phyloP scores from a whole-genome alignment of 2,113 vertebrate genomes.

The Scolopax mira region DNA sequence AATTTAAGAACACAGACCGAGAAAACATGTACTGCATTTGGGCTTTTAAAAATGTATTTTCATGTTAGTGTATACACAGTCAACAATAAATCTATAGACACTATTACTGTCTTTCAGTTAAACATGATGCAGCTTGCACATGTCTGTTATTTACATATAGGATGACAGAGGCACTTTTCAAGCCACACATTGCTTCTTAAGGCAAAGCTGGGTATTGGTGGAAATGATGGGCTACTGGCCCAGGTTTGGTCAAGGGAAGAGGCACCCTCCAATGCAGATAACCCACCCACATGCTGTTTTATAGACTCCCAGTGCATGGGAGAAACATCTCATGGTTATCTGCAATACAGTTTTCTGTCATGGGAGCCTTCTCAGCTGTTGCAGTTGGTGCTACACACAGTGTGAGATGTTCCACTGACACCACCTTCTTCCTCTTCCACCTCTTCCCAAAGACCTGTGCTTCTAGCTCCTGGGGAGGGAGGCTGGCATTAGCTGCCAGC shows the following conservation, averaged over 20 bases:
- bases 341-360: not conserved
- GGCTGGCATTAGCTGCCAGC: not conserved
- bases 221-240: not conserved
- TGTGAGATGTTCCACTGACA: not conserved
- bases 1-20: constrained; percentile 20
- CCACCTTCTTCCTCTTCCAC: not conserved
- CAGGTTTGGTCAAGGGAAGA: not conserved
- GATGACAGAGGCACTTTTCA: not conserved
- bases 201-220: not conserved
- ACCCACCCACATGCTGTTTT: not conserved
- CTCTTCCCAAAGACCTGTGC: not conserved
- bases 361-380: not conserved
- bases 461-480: not conserved
- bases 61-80: constrained; percentile 10
- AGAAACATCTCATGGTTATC: not conserved
- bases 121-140: not conserved
- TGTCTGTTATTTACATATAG: not conserved
- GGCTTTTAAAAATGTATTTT: constrained; percentile 14
- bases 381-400: fast-evolving
- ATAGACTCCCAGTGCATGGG: not conserved
- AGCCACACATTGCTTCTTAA: not conserved
- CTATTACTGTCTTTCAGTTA: not conserved
- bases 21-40: not conserved
- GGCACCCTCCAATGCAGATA: not conserved
- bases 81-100: constrained; percentile 31